A percentile compares a stretch with the other conserved stretches of the same genome.
Conservation (phyloP, 2,113 vertebrate genomes). For the Holacanthus passer region DNA sequence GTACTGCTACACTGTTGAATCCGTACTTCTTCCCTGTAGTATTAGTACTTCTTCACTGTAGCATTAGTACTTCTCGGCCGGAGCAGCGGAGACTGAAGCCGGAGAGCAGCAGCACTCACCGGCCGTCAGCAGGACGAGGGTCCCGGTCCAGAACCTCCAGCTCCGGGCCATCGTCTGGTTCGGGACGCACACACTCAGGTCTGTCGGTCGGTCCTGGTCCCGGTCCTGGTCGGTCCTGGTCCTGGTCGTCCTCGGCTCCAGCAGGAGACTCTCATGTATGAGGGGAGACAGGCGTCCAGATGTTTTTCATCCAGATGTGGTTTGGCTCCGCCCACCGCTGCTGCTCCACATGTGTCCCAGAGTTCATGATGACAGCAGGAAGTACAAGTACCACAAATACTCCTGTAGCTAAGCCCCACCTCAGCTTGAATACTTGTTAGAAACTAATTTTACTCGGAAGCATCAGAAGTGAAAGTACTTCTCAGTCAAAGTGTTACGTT, state of each 20-base stretch:
- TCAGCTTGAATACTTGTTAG: no score
- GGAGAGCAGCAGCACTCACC: slow-evolving; percentile 78
- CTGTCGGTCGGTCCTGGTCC: slow-evolving; percentile 1
- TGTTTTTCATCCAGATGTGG: slow-evolving; percentile 90
- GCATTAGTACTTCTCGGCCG: no score
- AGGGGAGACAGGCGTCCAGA: slow-evolving; percentile 80
- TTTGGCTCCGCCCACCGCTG: slow-evolving; percentile 63
- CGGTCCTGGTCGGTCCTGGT: no score
- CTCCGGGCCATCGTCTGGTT: slow-evolving; percentile 79
- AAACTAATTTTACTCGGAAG: no score
- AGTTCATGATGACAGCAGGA: no score
- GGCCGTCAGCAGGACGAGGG: slow-evolving; percentile 81
- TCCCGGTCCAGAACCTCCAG: slow-evolving; percentile 64
- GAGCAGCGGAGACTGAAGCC: slow-evolving; percentile 13
- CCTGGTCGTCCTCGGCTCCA: slow-evolving; percentile 15
- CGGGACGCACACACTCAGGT: not conserved
- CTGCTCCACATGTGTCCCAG: no score
- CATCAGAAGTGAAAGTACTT: not conserved
- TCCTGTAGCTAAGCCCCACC: no score
- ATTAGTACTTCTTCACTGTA: no score
- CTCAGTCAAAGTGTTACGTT: not conserved
- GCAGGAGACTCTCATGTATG: slow-evolving; percentile 23
- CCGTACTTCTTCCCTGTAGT: no score
- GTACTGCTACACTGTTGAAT: no score
- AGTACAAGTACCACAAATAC: no score